Base-by-base conservation (phyloP, 2,888 invertebrate genomes). In the Drosophila imparisetae region DNA sequence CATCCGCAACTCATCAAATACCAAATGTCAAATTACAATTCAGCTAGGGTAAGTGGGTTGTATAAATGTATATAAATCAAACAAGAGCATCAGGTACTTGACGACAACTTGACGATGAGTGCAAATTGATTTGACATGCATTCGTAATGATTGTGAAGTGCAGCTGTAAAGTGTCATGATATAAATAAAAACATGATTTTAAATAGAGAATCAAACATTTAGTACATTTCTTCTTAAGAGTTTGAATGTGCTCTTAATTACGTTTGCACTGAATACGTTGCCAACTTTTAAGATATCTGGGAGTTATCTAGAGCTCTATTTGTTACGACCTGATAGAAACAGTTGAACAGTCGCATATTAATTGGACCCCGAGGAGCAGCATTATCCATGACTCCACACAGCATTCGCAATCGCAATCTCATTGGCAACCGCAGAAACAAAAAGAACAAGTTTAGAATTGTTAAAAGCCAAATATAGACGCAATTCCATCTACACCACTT, bases 1-100 rank as follows among this genome's bases (percentile, higher is more conserved):
- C 71, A 69, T 54, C 68, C 61, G 58, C 60, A 69, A 59, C 60
- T 15, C 57, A 36, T 50, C 75, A 38, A 30, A 64, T 38, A 66
- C 60, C 66, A 72, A 81, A 78, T 74, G 70, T 50, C 83, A 84
- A 40, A n/a, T 81, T 74, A 52, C 72, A 71, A 75, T 81, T 55
- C 48, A 50, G 32, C 48, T 30, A 18, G 24, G 54, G 18, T 40
- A 64, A 76, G 60, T 64, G 61, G 32, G 24, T 4, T 50, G 34
- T n/a, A 36, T 27, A 24, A 34, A 24, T 54, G 18, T 32, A 65
- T 42, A 21, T 32, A 71, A 67, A 53, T 77, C 55, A 55, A 21
- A 34, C 38, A 21, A 50, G 13, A 58, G 65, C 50, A 52, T 69
- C 62, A 62, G 45, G 45, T 45, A 59, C 72, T 66, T 55, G 57